Base-by-base conservation (phyloP, 2,888 invertebrate genomes). In the Fragum sueziense region DNA sequence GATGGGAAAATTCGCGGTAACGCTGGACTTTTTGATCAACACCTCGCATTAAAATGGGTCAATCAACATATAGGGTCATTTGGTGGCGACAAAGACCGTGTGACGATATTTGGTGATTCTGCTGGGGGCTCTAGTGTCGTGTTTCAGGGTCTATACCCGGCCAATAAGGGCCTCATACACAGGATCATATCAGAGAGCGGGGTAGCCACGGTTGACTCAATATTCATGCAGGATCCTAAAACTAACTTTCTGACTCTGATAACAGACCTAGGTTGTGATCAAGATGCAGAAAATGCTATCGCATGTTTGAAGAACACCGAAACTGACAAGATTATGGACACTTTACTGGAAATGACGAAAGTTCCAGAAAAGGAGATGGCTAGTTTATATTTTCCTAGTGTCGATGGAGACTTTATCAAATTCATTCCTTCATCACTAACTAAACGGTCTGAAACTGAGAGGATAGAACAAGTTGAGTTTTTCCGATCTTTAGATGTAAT, bases 1-100 rank as follows among this genome's bases (percentile, higher is more conserved):
- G 96, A 95, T 88, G 85, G 87, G 86, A 96, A 96, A 87, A 96
- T 96, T 0, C 97, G 97, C 0, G 97, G 97, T 9, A 98, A 98
- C 93, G 96, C 97, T 95, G 98, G 94, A 0, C 94, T 99, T 25
- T 97, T 97, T 96, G 98, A 99, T 94, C 98, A 99, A 94, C 96
- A 97, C 9, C 92, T 98, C 90, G 98, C 98, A 1, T 96, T 98
- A 86, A 95, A 96, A 76, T 99, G 99, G 98, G 95, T 98, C 47
- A 96, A 97, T 93, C 96, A 97, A 86, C 98, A 99, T 92, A 97
- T 97, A 22, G 75, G 57, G 9, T 52, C 27, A 37, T 91, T 91
- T 54, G 90, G 89, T 20, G 91, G 91, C 1, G 86, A 90, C 74
- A 76, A 79, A 11, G 51, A 84, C 11, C 77, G 82, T 14, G 85